Base-by-base conservation (phyloP, 2,888 invertebrate genomes). In the Parnassius mnemosyne region DNA sequence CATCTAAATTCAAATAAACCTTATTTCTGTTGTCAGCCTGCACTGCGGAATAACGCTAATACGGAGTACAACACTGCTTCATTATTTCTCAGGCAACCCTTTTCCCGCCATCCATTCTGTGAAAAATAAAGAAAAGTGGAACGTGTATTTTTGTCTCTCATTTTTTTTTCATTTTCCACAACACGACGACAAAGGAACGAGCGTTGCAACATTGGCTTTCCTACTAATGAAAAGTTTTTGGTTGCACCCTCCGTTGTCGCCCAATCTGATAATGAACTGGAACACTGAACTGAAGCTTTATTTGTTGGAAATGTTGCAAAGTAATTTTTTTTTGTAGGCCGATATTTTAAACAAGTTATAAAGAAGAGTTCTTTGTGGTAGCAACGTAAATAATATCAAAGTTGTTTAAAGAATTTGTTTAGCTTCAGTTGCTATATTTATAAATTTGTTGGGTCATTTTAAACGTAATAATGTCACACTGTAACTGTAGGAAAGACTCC, bases 171-270 rank as follows among this genome's bases (percentile, higher is more conserved):
- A 20, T 65, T 70, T 70, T 67, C 66, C 69, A 64, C 58, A 65
- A 66, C 66, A 65, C 68, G 64, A 64, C 71, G 77, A 84, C 85
- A 84, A 85, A 85, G 81, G 73, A 75, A 68, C 71, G 67, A 72
- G 70, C 66, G 69, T 64, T 68, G 70, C 70, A 72, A 74, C 72
- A 79, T 81, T 77, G 77, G 79, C 82, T 83, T 77, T 83, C 76
- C 71, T 75, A 71, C 76, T 84, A 83, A 85, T 85, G 84, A 84
- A 85, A 83, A 63, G 77, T 81, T 80, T 83, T 83, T 77, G 79
- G 75, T 76, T 73, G 75, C 72, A 50, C 55, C 55, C 54, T 43
- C 73, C 73, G 64, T 66, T 65, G 67, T 66, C 76, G 43, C 47
- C 60, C 63, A 76, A 79, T 80, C 75, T 69, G 75, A 78, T 81